Percentiles rank a stretch among this genome's conserved stretches.
Conservation (phyloP, 2,797 vertebrate species). For the Bovichtus variegatus region DNA sequence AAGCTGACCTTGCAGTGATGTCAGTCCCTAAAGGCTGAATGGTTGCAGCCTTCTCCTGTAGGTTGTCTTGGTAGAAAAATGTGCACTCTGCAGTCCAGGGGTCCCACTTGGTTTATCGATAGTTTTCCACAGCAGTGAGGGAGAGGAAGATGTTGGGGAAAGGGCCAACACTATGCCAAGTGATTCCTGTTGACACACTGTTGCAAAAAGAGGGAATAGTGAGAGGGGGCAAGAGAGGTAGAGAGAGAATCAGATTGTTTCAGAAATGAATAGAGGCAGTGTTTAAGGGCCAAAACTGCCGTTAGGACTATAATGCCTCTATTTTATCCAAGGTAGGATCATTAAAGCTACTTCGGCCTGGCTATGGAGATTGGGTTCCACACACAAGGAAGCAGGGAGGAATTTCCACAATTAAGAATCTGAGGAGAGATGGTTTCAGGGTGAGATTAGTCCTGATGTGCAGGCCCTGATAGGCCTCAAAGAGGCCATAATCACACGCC, state of each 20-base stretch:
- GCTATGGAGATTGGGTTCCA: constrained; percentile 82
- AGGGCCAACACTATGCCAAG: constrained; percentile 47
- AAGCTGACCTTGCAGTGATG: constrained; percentile 76
- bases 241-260: constrained; percentile 79
- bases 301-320: constrained; percentile 83
- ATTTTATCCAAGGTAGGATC: constrained; percentile 82
- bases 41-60: constrained; percentile 6
- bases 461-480: constrained; percentile 10
- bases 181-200: constrained; percentile 66
- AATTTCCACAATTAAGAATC: constrained; percentile 84
- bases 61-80: constrained; percentile 2
- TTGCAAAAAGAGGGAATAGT: constrained; percentile 50
- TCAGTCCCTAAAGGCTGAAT: constrained; percentile 48
- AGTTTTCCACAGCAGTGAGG: constrained; percentile 37
- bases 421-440: constrained; percentile 82
- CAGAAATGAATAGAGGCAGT: constrained; percentile 84
- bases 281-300: constrained; percentile 80
- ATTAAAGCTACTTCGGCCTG: constrained; percentile 75
- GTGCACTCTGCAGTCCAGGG: constrained; percentile 24
- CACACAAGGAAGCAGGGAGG: constrained; percentile 73
- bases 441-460: constrained; percentile 53
- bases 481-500: constrained; percentile 9
- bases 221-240: constrained; percentile 62
- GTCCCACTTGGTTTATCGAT: constrained; percentile 35
- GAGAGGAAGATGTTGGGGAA: constrained; percentile 49